Evolutionary conservation across 1,140 invertebrate species (phyloP).

Genomic region (Pteromalus puparum): DNA sequence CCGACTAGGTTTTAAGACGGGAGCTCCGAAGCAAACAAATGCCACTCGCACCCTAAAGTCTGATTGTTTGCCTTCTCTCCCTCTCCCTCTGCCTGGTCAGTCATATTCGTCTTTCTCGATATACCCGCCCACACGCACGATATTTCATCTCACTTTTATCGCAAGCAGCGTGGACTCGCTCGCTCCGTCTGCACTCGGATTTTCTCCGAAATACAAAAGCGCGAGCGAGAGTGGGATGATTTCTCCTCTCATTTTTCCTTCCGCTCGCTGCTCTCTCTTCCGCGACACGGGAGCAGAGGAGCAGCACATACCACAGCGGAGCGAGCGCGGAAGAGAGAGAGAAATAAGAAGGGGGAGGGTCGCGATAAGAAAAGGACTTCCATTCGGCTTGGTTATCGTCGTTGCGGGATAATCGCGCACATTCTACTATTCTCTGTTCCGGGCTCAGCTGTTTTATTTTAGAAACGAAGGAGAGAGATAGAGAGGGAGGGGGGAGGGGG

Average conservation of each 20-base stretch:
- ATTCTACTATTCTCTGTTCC: constrained; percentile 1
- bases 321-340: background rate
- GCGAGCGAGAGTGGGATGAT: background rate
- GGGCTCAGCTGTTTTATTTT: constrained; percentile 28
- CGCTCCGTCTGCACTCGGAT: background rate
- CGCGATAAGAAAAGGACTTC: constrained; percentile 36
- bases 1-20: background rate
- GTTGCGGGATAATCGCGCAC: constrained; percentile 34
- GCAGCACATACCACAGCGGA: background rate
- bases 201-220: constrained; percentile 12
- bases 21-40: background rate
- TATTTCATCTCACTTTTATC: constrained; percentile 27
- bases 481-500: too few species aligned
- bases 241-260: constrained; percentile 10
- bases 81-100: background rate
- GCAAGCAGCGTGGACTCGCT: background rate
- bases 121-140: background rate
- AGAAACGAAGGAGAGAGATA: too few species aligned
- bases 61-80: background rate
- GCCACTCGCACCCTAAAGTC: background rate
- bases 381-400: constrained; percentile 27
- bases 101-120: background rate
- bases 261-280: too few species aligned
- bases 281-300: background rate
- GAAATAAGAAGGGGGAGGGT: background rate